Evolutionary conservation across 2,113 vertebrate genomes (phyloP).

Genomic region (Zosterops lateralis): DNA sequence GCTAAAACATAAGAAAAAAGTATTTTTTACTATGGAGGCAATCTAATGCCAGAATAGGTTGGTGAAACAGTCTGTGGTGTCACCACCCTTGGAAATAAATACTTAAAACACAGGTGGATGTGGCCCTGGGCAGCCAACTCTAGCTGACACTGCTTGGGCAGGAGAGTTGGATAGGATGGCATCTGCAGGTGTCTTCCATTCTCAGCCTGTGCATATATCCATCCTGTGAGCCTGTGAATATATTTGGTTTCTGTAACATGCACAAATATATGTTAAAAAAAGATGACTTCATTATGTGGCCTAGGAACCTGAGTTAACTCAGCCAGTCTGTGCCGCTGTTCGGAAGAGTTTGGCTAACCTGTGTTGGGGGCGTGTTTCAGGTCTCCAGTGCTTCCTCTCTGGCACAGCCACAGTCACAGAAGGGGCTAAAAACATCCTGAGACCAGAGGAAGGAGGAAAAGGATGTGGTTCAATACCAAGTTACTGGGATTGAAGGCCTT

Average conservation of each 20-base stretch:
- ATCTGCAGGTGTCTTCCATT: background rate
- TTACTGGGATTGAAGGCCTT: constrained; percentile 1
- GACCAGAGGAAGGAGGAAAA: background rate
- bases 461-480: background rate
- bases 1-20: background rate
- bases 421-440: background rate
- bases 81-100: background rate
- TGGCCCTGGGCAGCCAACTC: background rate
- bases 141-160: background rate
- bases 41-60: background rate
- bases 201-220: too few relatives aligned
- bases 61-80: background rate
- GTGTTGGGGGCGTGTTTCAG: background rate
- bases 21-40: background rate
- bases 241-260: background rate
- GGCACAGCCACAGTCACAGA: background rate
- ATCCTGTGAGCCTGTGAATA: background rate
- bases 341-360: background rate
- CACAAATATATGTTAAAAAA: background rate
- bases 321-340: fast-evolving
- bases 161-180: fast-evolving
- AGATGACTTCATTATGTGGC: background rate
- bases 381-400: background rate
- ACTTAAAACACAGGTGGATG: background rate
- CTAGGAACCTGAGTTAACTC: fast-evolving